phyloP scores from a whole-genome alignment of 2,888 invertebrate species.

The Syritta pipiens region DNA sequence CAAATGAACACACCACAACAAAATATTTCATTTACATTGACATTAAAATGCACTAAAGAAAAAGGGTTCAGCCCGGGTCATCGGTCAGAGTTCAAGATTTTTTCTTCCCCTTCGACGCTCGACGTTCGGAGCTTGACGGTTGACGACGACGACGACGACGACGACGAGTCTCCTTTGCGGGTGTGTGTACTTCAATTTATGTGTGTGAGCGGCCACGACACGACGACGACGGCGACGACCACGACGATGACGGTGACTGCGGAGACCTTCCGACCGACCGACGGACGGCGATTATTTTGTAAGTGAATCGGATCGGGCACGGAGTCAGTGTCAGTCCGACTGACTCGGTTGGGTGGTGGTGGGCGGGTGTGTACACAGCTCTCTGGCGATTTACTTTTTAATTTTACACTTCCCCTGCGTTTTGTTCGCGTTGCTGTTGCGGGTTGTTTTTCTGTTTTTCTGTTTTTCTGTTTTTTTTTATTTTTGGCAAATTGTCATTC shows the following conservation, averaged over 20 bases:
- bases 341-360: conserved; percentile 10
- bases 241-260: background rate
- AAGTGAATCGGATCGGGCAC: conserved; percentile 41
- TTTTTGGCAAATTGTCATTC: conserved; percentile 60
- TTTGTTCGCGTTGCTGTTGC: conserved; percentile 21
- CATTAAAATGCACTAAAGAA: conserved; percentile 71
- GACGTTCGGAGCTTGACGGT: conserved; percentile 37
- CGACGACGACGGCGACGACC: conserved; percentile 12
- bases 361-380: conserved; percentile 10
- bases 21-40: conserved; percentile 71
- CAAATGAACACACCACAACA: conserved; percentile 39
- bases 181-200: conserved; percentile 13
- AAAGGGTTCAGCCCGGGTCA: conserved; percentile 73
- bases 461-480: conserved; percentile 23
- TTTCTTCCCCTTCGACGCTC: conserved; percentile 42
- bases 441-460: conserved; percentile 11
- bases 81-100: conserved; percentile 79
- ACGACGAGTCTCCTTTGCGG: background rate
- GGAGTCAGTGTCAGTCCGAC: conserved; percentile 38
- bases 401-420: conserved; percentile 42
- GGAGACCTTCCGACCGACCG: conserved; percentile 10
- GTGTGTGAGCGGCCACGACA: conserved; percentile 20
- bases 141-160: conserved; percentile 1
- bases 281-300: conserved; percentile 19
- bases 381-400: conserved; percentile 56